Conservation (phyloP, 2,888 invertebrate genomes). For the Oscheius myriophilus region DNA sequence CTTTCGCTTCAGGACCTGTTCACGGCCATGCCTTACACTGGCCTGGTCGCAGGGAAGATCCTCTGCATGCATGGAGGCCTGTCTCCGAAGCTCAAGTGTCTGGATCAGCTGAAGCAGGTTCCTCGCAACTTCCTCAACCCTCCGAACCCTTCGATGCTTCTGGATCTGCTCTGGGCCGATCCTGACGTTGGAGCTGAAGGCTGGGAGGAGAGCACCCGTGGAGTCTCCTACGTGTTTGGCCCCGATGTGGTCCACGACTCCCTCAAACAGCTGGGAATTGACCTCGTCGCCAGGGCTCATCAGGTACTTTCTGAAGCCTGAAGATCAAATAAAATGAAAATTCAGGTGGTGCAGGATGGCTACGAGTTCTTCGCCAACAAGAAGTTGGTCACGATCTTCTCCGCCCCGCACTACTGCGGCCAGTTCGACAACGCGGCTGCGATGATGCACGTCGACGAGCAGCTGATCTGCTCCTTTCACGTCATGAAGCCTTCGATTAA, state of each 20-base stretch:
- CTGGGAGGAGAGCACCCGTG: conserved; percentile 67
- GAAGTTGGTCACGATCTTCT: too few relatives aligned
- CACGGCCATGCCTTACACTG: conserved; percentile 57
- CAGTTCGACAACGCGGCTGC: conserved; percentile 65
- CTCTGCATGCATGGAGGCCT: too few relatives aligned
- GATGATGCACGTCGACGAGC: conserved; percentile 63
- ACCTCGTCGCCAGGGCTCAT: conserved; percentile 62
- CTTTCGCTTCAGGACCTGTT: conserved; percentile 49
- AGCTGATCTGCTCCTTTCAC: conserved; percentile 58
- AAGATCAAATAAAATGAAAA: background rate
- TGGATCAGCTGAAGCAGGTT: conserved; percentile 46
- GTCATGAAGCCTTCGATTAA: conserved; percentile 29
- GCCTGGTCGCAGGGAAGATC: conserved; percentile 48
- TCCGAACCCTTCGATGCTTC: conserved; percentile 70
- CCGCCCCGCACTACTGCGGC: conserved; percentile 59
- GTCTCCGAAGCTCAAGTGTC: conserved; percentile 50
- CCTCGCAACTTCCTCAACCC: conserved; percentile 35
- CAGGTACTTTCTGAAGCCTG: conserved; percentile 59
- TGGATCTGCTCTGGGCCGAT: conserved; percentile 72
- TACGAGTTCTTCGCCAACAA: too few relatives aligned
- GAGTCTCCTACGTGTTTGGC: conserved; percentile 76
- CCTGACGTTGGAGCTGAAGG: conserved; percentile 35
- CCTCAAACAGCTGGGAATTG: conserved; percentile 50
- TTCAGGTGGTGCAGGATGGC: background rate
- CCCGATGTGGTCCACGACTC: conserved; percentile 73